These are phyloP conservation scores for Jaculus jaculus DNA, from an alignment of 2,113 vertebrate species.

Conservation along the genomic window DNA sequence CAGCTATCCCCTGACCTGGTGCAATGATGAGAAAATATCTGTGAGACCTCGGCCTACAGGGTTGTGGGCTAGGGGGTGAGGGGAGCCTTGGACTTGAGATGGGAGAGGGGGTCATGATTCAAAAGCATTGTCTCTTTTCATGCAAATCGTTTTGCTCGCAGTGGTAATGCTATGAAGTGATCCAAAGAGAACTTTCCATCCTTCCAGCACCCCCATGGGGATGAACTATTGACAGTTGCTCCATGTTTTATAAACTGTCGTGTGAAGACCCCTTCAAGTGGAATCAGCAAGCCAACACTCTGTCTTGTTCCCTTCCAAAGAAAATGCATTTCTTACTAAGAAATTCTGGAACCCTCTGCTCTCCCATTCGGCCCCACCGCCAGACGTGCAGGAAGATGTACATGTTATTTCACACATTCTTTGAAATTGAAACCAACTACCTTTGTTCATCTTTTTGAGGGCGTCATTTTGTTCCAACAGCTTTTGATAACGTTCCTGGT, in stretches of 20 bases:
- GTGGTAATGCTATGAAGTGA: background rate
- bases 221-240: slow-evolving; percentile 33
- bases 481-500: slow-evolving; percentile 55
- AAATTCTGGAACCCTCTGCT: slow-evolving; percentile 55
- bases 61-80: background rate
- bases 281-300: slow-evolving; percentile 74
- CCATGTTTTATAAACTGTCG: slow-evolving; percentile 51
- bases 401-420: background rate
- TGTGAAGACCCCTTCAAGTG: slow-evolving; percentile 46
- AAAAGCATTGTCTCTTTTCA: background rate
- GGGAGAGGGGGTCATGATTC: background rate
- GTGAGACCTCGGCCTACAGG: slow-evolving; percentile 60
- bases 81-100: background rate
- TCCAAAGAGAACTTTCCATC: background rate
- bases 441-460: background rate
- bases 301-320: slow-evolving; percentile 61
- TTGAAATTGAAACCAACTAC: background rate
- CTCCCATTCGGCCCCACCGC: background rate
- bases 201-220: background rate
- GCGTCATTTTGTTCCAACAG: background rate
- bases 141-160: background rate
- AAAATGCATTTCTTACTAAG: slow-evolving; percentile 60
- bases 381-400: background rate
- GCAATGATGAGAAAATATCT: slow-evolving; percentile 81
- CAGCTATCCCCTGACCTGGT: slow-evolving; percentile 83